Evolutionary conservation across 2,888 invertebrate species (phyloP).

Genomic region (Spicauda simplicius): DNA sequence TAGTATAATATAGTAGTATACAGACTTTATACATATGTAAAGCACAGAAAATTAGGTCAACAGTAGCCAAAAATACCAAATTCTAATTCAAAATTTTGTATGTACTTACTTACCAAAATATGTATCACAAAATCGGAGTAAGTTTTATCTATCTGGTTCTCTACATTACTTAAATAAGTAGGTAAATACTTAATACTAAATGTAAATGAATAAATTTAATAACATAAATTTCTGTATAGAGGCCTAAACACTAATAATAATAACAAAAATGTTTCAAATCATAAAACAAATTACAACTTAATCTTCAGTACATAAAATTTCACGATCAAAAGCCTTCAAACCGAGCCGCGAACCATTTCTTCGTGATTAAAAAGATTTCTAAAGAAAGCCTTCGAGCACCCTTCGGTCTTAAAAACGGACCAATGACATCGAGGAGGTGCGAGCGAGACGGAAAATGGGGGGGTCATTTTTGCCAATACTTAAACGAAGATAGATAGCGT

Average conservation of each 20-base stretch:
- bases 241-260: neutral
- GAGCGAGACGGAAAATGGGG: constrained; percentile 60
- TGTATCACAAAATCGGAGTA: no score
- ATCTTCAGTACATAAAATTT: constrained; percentile 19
- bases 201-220: no score
- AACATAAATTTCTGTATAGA: no score
- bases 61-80: no score
- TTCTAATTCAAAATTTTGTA: no score
- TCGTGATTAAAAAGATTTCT: constrained; percentile 36
- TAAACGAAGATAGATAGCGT: constrained; percentile 81
- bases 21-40: no score
- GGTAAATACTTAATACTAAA: no score
- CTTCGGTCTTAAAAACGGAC: constrained; percentile 62
- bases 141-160: no score
- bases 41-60: no score
- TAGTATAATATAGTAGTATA: no score
- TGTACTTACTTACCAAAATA: no score
- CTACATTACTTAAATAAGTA: no score
- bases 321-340: constrained; percentile 7
- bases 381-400: constrained; percentile 45
- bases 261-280: constrained; percentile 6
- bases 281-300: constrained; percentile 36
- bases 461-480: constrained; percentile 83
- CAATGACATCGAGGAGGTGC: constrained; percentile 68
- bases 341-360: constrained; percentile 29